These are phyloP conservation scores for Columba guinea DNA, from an alignment of 2,797 vertebrate genomes.

Conservation along the genomic window DNA sequence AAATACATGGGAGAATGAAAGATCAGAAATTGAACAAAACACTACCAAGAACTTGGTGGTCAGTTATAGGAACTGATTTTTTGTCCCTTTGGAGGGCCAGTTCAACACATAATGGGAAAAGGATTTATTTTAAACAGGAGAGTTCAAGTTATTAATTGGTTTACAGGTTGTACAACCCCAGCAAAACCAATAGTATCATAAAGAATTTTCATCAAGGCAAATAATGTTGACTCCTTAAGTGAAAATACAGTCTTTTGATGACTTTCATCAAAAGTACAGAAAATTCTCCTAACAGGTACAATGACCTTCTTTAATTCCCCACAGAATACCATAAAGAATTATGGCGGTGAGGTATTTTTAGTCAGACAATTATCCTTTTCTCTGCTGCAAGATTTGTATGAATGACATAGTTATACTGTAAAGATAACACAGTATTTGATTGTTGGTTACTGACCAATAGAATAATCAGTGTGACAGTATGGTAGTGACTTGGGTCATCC, in stretches of 20 bases:
- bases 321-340: background rate
- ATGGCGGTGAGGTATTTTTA: background rate
- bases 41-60: background rate
- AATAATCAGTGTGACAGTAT: background rate
- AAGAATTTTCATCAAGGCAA: background rate
- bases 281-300: background rate
- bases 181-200: background rate
- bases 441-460: background rate
- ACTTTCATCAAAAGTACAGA: background rate
- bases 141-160: background rate
- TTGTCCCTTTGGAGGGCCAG: background rate
- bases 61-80: background rate
- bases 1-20: background rate
- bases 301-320: background rate
- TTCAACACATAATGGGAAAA: background rate
- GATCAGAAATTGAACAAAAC: background rate
- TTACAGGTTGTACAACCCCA: background rate
- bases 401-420: background rate
- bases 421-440: background rate
- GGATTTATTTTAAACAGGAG: background rate
- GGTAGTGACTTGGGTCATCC: background rate
- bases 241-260: background rate
- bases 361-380: background rate
- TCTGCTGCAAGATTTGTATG: background rate
- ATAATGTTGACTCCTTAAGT: background rate